These are phyloP conservation scores for Laodelphax striatellus DNA, from an alignment of 1,140 invertebrate species.

Conservation along the genomic window DNA sequence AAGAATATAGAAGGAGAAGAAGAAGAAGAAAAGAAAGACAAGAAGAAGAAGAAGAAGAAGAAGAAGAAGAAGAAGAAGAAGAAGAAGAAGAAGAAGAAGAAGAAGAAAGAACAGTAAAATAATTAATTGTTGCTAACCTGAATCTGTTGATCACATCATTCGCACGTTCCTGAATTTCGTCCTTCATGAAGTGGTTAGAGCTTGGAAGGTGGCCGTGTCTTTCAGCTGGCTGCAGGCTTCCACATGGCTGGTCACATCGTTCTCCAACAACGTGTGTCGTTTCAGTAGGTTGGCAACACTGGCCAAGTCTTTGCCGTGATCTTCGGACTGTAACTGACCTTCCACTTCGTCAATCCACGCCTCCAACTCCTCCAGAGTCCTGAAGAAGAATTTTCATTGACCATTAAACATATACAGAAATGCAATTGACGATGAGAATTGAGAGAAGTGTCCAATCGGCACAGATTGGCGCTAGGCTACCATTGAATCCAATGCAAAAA, in stretches of 20 bases:
- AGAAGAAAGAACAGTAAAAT: too few relatives aligned
- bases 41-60: too few relatives aligned
- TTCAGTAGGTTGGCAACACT: slow-evolving; percentile 75
- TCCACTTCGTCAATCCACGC: slow-evolving; percentile 84
- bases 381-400: too few relatives aligned
- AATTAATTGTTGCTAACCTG: neutral
- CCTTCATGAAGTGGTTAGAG: slow-evolving; percentile 70
- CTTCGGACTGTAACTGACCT: slow-evolving; percentile 64
- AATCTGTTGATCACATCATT: slow-evolving; percentile 51
- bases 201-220: slow-evolving; percentile 58
- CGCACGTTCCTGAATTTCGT: slow-evolving; percentile 66
- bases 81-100: too few relatives aligned
- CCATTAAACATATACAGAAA: too few relatives aligned
- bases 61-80: too few relatives aligned
- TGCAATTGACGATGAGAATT: too few relatives aligned
- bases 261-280: slow-evolving; percentile 70
- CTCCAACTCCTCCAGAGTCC: slow-evolving; percentile 80
- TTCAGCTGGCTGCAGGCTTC: slow-evolving; percentile 67
- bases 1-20: too few relatives aligned
- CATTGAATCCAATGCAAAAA: too few relatives aligned
- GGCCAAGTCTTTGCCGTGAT: slow-evolving; percentile 74
- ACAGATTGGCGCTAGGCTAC: too few relatives aligned
- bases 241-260: slow-evolving; percentile 64
- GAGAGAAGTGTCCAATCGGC: too few relatives aligned
- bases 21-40: too few relatives aligned